A percentile compares a stretch with the other conserved stretches of the same genome.
phyloP scores from a whole-genome alignment of 2,113 vertebrate species.

The Podocnemis expansa region DNA sequence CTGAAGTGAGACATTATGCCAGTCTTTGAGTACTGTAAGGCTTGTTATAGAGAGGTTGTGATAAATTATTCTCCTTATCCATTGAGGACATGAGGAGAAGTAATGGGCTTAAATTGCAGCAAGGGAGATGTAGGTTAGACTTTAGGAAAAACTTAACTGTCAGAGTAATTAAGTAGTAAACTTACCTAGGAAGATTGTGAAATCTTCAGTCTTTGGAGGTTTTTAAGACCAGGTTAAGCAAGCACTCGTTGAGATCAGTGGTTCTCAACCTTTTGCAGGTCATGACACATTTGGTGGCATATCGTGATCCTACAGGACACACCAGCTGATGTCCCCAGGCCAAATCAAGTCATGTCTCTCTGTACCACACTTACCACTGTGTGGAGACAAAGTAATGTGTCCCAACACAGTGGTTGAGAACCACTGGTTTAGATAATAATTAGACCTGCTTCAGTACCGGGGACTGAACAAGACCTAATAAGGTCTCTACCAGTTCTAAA shows the following conservation, averaged over 20 bases:
- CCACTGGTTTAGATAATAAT: not conserved
- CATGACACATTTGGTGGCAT: too few species aligned
- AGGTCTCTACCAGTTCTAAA: not conserved
- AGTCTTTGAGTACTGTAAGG: not conserved
- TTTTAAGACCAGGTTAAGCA: not conserved
- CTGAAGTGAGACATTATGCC: not conserved
- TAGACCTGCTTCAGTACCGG: not conserved
- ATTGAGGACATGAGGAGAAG: not conserved
- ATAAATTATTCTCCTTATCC: not conserved
- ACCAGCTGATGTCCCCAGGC: too few species aligned
- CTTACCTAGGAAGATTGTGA: not conserved
- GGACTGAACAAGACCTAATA: not conserved
- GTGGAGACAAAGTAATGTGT: too few species aligned
- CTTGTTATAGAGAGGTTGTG: not conserved
- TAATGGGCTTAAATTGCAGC: not conserved
- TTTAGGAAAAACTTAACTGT: not conserved
- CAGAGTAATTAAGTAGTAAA: not conserved
- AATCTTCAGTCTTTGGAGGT: not conserved
- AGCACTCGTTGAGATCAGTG: not conserved
- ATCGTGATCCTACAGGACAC: too few species aligned
- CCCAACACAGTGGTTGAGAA: too few species aligned
- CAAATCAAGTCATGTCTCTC: too few species aligned
- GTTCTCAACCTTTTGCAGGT: too few species aligned
- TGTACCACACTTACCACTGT: too few species aligned
- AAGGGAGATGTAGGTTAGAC: not conserved